A percentile compares a stretch with the other conserved stretches of the same genome.
Conservation (phyloP, 2,797 vertebrate species). For the Falco peregrinus region DNA sequence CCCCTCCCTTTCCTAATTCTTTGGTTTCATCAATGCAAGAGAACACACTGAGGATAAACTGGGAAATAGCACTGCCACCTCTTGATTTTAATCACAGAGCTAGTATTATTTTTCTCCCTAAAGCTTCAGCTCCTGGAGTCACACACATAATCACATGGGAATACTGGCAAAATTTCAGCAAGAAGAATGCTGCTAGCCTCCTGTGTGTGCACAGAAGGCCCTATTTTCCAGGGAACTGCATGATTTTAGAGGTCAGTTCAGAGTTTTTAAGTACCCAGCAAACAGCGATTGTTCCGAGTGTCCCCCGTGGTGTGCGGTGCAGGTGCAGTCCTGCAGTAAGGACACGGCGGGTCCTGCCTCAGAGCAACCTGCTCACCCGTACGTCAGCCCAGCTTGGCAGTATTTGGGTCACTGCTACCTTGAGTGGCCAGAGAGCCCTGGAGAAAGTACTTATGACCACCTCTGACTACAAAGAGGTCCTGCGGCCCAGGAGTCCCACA, state of each 20-base stretch:
- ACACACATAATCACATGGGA: background rate
- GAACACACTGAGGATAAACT: background rate
- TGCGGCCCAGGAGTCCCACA: background rate
- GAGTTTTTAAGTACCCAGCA: background rate
- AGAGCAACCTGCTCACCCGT: background rate
- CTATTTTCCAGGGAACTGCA: background rate
- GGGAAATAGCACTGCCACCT: background rate
- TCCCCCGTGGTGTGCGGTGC: background rate
- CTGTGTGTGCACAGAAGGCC: background rate
- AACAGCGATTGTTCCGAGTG: background rate
- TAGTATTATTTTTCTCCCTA: background rate
- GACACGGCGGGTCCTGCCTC: background rate
- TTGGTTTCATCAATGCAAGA: background rate
- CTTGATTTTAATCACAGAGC: background rate
- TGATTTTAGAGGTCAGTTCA: background rate
- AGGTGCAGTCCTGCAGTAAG: background rate
- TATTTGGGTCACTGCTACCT: background rate
- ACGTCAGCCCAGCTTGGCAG: fast-evolving
- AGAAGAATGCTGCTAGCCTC: background rate
- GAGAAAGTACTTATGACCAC: background rate
- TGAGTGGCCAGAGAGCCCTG: background rate
- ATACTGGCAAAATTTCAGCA: background rate
- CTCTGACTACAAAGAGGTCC: background rate
- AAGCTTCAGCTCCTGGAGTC: background rate
- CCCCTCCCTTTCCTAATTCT: background rate